phyloP scores from a whole-genome alignment of 2,113 vertebrate species.

The Bombycilla garrulus region DNA sequence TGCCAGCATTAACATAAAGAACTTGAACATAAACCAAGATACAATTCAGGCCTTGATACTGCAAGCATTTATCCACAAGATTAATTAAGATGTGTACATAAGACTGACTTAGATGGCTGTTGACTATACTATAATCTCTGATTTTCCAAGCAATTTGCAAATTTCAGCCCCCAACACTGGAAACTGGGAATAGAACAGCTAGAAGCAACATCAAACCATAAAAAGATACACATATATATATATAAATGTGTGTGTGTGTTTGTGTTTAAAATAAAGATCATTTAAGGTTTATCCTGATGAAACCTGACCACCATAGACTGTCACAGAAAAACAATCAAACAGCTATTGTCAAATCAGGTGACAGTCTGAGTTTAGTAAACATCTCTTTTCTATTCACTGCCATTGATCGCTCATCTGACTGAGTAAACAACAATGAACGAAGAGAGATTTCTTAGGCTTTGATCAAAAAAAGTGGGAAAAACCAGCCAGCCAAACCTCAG shows the following conservation, averaged over 20 bases:
- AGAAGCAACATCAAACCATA: neutral
- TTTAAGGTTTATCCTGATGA: neutral
- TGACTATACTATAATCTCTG: neutral
- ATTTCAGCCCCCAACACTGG: neutral
- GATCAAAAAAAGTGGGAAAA: neutral
- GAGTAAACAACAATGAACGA: neutral
- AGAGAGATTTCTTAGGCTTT: neutral
- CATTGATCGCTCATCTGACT: neutral
- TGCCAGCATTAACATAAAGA: neutral
- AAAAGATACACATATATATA: neutral
- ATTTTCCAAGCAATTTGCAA: neutral
- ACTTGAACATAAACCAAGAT: neutral
- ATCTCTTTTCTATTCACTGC: neutral
- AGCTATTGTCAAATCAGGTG: neutral
- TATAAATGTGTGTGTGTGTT: neutral
- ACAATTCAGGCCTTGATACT: neutral
- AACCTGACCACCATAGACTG: neutral
- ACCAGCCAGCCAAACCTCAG: fast-evolving
- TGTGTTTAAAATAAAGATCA: neutral
- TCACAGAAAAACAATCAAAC: neutral
- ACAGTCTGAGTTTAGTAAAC: neutral
- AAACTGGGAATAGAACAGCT: neutral
- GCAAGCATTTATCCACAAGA: neutral
- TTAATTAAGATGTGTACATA: neutral
- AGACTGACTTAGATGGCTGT: neutral